Evolutionary conservation across 2,888 invertebrate species (phyloP).

Genomic region (Teinopalpus imperialis): DNA sequence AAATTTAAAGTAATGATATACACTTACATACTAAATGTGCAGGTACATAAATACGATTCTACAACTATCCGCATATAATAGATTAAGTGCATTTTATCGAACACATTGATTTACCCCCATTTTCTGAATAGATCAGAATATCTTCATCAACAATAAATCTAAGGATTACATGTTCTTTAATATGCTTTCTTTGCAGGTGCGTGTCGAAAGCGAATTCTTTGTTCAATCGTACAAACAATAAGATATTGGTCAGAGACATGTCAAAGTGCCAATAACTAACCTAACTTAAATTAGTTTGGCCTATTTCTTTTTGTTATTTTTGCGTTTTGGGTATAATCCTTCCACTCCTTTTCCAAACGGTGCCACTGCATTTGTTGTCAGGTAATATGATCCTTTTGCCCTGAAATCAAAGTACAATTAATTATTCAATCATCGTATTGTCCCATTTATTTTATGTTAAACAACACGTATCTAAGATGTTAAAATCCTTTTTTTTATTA

Average conservation of each 20-base stretch:
- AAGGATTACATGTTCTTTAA: too few species aligned
- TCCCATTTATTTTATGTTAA: too few species aligned
- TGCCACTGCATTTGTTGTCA: conserved; percentile 64
- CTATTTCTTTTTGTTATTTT: conserved; percentile 30
- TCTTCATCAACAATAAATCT: too few species aligned
- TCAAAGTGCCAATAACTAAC: too few species aligned
- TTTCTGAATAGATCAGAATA: background rate
- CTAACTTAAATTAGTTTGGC: too few species aligned
- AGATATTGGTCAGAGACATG: conserved; percentile 2
- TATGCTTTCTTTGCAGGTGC: too few species aligned
- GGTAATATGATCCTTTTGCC: conserved; percentile 68
- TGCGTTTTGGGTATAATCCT: conserved; percentile 58
- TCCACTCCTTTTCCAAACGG: conserved; percentile 75
- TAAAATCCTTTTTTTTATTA: too few species aligned
- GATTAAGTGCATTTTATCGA: conserved; percentile 14
- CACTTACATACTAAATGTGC: conserved; percentile 14
- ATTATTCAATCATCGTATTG: too few species aligned
- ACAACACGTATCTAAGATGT: too few species aligned
- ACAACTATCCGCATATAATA: conserved; percentile 11
- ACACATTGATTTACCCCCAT: conserved; percentile 13
- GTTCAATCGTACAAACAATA: background rate
- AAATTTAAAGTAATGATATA: background rate
- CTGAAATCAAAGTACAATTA: conserved; percentile 40
- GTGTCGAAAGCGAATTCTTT: too few species aligned
- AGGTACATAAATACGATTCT: conserved; percentile 21